phyloP scores from a whole-genome alignment of 1,140 invertebrate species.

The Globodera ellingtonae region DNA sequence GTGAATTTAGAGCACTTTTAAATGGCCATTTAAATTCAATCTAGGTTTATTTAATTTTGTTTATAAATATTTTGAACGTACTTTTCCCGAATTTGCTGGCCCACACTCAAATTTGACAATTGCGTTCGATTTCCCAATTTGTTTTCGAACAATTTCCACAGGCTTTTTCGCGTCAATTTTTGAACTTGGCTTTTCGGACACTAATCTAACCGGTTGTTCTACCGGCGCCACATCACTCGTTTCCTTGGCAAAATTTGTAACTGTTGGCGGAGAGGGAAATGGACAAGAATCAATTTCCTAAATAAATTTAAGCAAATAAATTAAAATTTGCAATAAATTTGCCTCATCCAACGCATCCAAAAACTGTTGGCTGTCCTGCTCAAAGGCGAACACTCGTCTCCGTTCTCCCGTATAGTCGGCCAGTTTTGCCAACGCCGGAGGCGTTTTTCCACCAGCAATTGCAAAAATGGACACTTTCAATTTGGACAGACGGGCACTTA shows the following conservation, averaged over 20 bases:
- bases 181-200: neutral
- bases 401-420: neutral
- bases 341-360: neutral
- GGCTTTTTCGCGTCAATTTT: neutral
- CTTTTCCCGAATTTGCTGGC: neutral
- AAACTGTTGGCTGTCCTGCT: neutral
- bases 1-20: too few species aligned
- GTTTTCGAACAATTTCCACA: neutral
- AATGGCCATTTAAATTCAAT: too few species aligned
- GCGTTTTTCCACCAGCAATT: neutral
- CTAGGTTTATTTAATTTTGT: too few species aligned
- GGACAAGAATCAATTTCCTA: neutral
- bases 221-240: too few species aligned
- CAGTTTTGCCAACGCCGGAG: neutral
- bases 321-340: neutral
- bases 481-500: neutral
- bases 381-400: neutral
- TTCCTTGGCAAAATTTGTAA: neutral
- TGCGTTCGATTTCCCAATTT: neutral
- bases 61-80: neutral
- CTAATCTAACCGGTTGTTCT: neutral
- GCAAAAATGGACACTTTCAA: neutral
- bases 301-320: neutral
- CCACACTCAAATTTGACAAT: neutral
- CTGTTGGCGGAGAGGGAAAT: neutral